phyloP scores from a whole-genome alignment of 2,113 vertebrate species.

The Burhinus bistriatus region DNA sequence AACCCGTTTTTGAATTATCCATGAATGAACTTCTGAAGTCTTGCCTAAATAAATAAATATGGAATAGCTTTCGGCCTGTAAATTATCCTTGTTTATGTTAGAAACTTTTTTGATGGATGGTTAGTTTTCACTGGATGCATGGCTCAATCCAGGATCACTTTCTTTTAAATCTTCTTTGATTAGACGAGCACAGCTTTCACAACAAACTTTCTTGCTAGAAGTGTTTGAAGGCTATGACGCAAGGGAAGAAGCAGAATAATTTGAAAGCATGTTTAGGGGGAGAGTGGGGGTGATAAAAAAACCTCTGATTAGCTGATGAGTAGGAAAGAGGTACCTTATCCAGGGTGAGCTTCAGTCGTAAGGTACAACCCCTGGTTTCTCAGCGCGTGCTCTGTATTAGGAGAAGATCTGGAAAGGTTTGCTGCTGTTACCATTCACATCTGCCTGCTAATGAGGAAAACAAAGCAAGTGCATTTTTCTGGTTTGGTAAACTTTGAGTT shows the following conservation, averaged over 20 bases:
- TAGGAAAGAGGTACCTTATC: not conserved
- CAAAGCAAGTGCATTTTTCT: not conserved
- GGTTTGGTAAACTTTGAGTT: not conserved
- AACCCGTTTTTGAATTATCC: not conserved
- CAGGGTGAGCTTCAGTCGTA: not conserved
- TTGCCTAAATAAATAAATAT: not conserved
- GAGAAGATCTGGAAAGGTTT: not conserved
- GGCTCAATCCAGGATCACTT: not conserved
- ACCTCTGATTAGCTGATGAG: not conserved
- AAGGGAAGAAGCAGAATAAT: not conserved
- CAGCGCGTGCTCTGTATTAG: rapidly evolving
- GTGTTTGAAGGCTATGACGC: not conserved
- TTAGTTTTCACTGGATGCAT: not conserved
- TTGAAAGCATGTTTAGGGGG: not conserved
- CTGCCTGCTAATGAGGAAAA: not conserved
- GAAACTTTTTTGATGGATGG: not conserved
- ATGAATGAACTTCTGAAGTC: not conserved
- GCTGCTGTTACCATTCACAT: not conserved
- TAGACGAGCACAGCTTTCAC: not conserved
- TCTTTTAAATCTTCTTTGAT: not conserved
- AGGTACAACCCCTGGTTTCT: not conserved
- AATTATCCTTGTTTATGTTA: not conserved
- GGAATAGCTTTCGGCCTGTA: not conserved
- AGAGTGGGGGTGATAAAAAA: not conserved
- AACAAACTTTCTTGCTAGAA: not conserved